Evolutionary conservation across 2,797 vertebrate species (phyloP), one percentile per base, ranked within the genome.

Genomic region (Chromobotia macracanthus): DNA sequence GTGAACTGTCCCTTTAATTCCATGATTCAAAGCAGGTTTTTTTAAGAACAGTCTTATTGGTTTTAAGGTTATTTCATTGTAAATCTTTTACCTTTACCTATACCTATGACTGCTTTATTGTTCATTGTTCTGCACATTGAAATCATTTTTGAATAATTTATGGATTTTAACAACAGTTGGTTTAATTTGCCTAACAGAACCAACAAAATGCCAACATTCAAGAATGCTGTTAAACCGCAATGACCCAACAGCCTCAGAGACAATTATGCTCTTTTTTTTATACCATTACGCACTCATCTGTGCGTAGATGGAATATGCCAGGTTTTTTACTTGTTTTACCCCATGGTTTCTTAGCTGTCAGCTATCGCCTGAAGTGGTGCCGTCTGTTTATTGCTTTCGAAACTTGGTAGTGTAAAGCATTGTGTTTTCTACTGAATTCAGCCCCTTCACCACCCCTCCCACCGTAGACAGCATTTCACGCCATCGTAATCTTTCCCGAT

Each of bases 401-500:
- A 70, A 70, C 31, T 38, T 11, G 16, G 16, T n/a, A 23, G n/a
- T n/a, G n/a, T n/a, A n/a, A n/a, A n/a, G n/a, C 28, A 72, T 78
- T 55, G 71, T 81, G 78, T 51, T 31, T 8, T 66, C 10, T 28
- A 18, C 23, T 6, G 23, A 19, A 5, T 19, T 13, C 71, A 60
- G 23, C 12, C 18, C 18, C 21, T 19, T 23, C 31, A 55, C 64
- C 67, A 35, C 68, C 69, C 60, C 35, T 28, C 56, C 64, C 74
- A 28, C 31, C 1, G 2, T 25, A 8, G 70, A 72, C 53, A 23
- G 46, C 38, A 53, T 74, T 56, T 83, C 69, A 72, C 78, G 63
- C 72, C 31, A 48, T 76, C 64, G 61, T 83, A 84, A 82, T 82
- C 83, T 60, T 48, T 60, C 53, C 19, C 23, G 23, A 28, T 35